Percentiles rank a stretch among this genome's conserved stretches.
phyloP scores from a whole-genome alignment of 2,888 invertebrate genomes.

The Drosophila kambysellisi region DNA sequence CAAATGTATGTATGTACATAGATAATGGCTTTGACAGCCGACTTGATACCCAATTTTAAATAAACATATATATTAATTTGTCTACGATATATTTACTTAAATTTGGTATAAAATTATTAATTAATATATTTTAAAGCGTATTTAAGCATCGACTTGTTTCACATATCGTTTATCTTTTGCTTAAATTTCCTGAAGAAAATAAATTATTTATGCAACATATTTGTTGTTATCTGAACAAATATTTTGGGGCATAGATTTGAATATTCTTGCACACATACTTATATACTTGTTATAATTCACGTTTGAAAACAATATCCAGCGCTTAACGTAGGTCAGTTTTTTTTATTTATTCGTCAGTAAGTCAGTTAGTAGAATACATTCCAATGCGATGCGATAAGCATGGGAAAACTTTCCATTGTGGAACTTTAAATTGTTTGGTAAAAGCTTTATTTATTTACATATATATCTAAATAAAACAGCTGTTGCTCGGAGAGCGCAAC shows the following conservation, averaged over 20 bases:
- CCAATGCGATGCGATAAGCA: slow-evolving; percentile 39
- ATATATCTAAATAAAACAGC: slow-evolving; percentile 9
- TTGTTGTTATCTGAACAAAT: slow-evolving; percentile 17
- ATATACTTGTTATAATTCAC: background rate
- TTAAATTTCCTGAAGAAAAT: slow-evolving; percentile 23
- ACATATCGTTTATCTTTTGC: background rate
- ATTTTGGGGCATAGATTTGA: background rate
- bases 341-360: slow-evolving; percentile 1
- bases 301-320: slow-evolving; percentile 25
- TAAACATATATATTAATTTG: background rate
- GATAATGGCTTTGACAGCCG: background rate
- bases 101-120: background rate
- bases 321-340: slow-evolving; percentile 64
- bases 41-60: background rate
- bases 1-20: slow-evolving; percentile 11
- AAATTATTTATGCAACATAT: slow-evolving; percentile 21
- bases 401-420: slow-evolving; percentile 60
- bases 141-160: slow-evolving; percentile 13
- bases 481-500: slow-evolving; percentile 3
- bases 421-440: background rate
- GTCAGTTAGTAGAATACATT: slow-evolving; percentile 10
- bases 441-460: slow-evolving; percentile 2
- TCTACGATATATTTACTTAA: background rate
- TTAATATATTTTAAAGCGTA: slow-evolving; percentile 12
- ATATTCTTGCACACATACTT: background rate